These are phyloP conservation scores for Neocrepidodera transversa DNA, from an alignment of 2,888 invertebrate genomes.

Conservation along the genomic window DNA sequence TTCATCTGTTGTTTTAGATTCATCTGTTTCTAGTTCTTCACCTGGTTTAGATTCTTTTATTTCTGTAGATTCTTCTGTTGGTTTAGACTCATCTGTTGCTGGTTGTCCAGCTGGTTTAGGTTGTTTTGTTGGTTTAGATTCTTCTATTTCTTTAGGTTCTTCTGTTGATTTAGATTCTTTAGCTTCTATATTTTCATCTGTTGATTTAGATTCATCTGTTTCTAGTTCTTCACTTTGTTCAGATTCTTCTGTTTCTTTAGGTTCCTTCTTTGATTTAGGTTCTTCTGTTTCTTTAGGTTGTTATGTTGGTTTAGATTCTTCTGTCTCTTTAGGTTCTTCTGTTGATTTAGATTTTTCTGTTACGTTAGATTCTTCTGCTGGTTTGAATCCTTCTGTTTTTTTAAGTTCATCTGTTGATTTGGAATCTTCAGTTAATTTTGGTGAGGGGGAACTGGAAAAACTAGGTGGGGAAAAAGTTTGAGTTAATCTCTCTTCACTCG, in stretches of 20 bases:
- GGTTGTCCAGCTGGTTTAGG: no score
- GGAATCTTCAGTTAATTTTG: conserved; percentile 25
- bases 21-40: no score
- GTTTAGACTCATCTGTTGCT: no score
- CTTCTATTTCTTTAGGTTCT: conserved; percentile 20
- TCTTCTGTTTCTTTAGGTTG: conserved; percentile 15
- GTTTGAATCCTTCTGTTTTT: not conserved
- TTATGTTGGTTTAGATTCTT: conserved; percentile 16
- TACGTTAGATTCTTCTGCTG: conserved; percentile 6
- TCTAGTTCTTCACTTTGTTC: not conserved
- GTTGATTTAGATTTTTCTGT: conserved; percentile 13
- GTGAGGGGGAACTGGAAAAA: no score
- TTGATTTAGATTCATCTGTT: conserved; percentile 8
- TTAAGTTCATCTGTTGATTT: not conserved
- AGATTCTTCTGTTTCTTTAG: conserved; percentile 4
- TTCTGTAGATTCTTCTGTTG: no score
- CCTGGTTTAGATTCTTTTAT: no score
- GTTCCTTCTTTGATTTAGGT: not conserved
- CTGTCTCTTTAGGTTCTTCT: conserved; percentile 28
- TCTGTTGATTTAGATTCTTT: conserved; percentile 24
- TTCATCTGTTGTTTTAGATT: no score
- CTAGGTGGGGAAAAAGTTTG: no score
- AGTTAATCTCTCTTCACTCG: no score
- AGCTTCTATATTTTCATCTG: conserved; percentile 4
- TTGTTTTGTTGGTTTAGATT: conserved; percentile 10